phyloP scores from a whole-genome alignment of 2,797 vertebrate species.

The Anas georgica region DNA sequence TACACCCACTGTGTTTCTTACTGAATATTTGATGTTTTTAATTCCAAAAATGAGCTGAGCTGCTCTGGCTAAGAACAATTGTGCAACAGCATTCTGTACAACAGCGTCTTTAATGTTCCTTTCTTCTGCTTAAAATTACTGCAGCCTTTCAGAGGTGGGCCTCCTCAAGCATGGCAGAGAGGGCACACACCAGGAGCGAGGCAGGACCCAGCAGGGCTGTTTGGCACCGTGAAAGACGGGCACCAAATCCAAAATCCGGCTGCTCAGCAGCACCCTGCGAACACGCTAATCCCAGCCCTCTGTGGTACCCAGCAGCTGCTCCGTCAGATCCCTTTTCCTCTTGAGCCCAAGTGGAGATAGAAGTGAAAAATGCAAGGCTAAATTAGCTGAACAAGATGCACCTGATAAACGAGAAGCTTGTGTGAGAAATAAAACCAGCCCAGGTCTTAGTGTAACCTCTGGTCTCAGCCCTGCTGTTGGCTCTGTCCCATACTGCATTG shows the following conservation, averaged over 20 bases:
- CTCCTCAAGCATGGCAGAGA: background rate
- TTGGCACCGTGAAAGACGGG: background rate
- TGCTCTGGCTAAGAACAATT: background rate
- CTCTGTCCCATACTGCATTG: background rate
- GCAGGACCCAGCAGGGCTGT: background rate
- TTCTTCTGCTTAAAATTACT: constrained; percentile 3
- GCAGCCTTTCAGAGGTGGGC: background rate
- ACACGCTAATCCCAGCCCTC: background rate
- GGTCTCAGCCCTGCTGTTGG: background rate
- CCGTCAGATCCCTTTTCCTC: constrained; percentile 4
- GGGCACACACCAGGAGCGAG: background rate
- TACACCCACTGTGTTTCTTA: background rate
- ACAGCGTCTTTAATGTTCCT: background rate
- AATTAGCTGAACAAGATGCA: constrained; percentile 19
- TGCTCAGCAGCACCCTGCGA: constrained; percentile 7
- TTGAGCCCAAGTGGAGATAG: background rate
- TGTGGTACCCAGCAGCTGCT: constrained; percentile 4
- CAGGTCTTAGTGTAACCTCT: background rate
- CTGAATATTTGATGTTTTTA: background rate
- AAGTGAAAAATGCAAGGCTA: constrained; percentile 38
- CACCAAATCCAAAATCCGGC: background rate
- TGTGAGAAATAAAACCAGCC: constrained; percentile 9
- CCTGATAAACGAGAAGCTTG: background rate
- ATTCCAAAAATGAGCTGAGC: background rate
- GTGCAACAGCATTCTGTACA: background rate